phyloP scores from a whole-genome alignment of 2,888 invertebrate genomes.

The Thereva unica region DNA sequence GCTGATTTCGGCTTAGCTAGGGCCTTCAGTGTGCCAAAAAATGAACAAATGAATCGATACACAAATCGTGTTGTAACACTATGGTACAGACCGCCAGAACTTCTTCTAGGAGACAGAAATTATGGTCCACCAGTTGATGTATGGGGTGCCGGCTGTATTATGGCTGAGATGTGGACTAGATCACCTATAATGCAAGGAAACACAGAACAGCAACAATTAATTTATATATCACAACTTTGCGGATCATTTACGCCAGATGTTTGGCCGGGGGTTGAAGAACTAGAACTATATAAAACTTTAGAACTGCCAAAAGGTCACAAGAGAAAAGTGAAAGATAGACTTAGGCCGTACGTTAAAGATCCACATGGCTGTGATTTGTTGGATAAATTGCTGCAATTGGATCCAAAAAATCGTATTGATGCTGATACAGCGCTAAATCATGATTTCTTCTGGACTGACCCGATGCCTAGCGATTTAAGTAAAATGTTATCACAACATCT shows the following conservation, averaged over 20 bases:
- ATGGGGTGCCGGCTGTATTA: constrained; percentile 98
- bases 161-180: constrained; percentile 99
- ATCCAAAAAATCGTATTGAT: constrained; percentile 86
- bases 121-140: constrained; percentile 97
- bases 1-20: constrained; percentile 98
- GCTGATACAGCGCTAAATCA: constrained; percentile 94
- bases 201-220: constrained; percentile 94
- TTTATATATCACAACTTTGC: constrained; percentile 92
- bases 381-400: constrained; percentile 87
- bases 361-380: constrained; percentile 90
- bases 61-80: constrained; percentile 98
- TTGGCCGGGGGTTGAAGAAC: constrained; percentile 90
- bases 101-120: constrained; percentile 81
- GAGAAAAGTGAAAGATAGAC: constrained; percentile 79
- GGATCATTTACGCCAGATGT: constrained; percentile 91
- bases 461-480: constrained; percentile 88
- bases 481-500: constrained; percentile 91
- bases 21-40: constrained; percentile 87
- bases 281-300: constrained; percentile 87
- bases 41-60: constrained; percentile 83
- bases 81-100: constrained; percentile 81
- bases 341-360: constrained; percentile 89
- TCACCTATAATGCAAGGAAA: constrained; percentile 95
- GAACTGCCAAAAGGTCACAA: constrained; percentile 86
- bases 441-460: constrained; percentile 98